Evolutionary conservation across 2,888 invertebrate genomes (phyloP), one percentile per base, ranked within the genome.

Genomic region (Erebia epiphron): DNA sequence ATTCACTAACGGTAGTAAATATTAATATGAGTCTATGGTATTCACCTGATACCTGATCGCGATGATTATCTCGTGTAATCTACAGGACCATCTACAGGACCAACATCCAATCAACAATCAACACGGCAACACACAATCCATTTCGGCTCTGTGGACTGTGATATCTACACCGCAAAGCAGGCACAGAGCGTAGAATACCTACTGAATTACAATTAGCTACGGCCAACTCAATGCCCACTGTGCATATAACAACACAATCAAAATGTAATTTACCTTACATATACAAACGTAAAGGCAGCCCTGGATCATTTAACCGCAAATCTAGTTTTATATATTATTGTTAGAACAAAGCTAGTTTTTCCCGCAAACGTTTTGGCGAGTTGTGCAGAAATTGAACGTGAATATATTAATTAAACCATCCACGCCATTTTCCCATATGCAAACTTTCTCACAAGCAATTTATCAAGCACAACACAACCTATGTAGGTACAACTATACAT

Each of bases 171-270:
- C 21, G 21, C 49, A 46, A 62, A 62, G 62, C 62, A 2, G 46
- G 49, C 14, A 3, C 14, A 18, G 18, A 62, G 49, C 49, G 21
- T 21, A 46, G 21, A 62, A 18, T 62, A 14, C n/a, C n/a, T n/a
- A n/a, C n/a, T n/a, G n/a, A n/a, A n/a, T n/a, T n/a, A 62, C 62
- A 62, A 62, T 62, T 62, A 62, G 62, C 21, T 62, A 46, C 21
- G 21, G 49, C 13, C 43, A 46, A 21, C 49, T 21, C 62, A 14
- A 35, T 57, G 56, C 56, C 56, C 56, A 26, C 26, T 21, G 13
- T 60, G 43, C 10, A 60, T 60, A 43, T 41, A 60, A 43, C 11
- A 35, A 35, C 26, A 57, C 11, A 11, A 21, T 26, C 56, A 26
- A 26, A 57, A 21, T 14, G 26, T 13, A 13, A 4, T 13, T 1